phyloP scores from a whole-genome alignment of 1,140 invertebrate genomes.

The Drosophila asahinai region DNA sequence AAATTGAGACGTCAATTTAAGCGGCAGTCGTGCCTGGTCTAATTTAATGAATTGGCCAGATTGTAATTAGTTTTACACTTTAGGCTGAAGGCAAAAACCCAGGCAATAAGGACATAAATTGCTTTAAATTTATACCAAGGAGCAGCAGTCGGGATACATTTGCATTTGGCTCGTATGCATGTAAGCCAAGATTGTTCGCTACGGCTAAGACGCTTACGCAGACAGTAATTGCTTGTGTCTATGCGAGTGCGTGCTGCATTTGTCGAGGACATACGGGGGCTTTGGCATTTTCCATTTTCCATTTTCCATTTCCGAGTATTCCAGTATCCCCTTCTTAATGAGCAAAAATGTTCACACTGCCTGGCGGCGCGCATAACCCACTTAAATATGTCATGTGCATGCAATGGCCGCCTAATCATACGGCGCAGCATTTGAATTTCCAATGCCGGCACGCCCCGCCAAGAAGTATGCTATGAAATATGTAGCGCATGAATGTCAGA shows the following conservation, averaged over 20 bases:
- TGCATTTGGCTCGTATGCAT: conserved; percentile 46
- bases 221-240: conserved; percentile 53
- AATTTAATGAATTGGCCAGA: conserved; percentile 46
- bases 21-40: background rate
- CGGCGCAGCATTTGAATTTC: conserved; percentile 76
- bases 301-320: background rate
- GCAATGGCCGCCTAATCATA: conserved; percentile 65
- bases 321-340: conserved; percentile 49
- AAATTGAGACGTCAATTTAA: conserved; percentile 37
- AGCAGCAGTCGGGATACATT: conserved; percentile 12
- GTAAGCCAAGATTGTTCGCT: conserved; percentile 12
- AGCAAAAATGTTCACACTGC: conserved; percentile 56
- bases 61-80: conserved; percentile 54
- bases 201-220: conserved; percentile 44
- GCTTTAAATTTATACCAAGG: conserved; percentile 21
- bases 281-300: conserved; percentile 9
- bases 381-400: conserved; percentile 82
- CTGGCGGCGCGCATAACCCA: conserved; percentile 55
- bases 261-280: conserved; percentile 61
- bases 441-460: conserved; percentile 59
- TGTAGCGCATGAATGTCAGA: conserved; percentile 76
- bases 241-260: conserved; percentile 46
- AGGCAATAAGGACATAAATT: conserved; percentile 19
- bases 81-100: conserved; percentile 18
- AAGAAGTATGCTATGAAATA: conserved; percentile 79